phyloP scores from a whole-genome alignment of 2,113 vertebrate genomes.

The Barbus barbus region DNA sequence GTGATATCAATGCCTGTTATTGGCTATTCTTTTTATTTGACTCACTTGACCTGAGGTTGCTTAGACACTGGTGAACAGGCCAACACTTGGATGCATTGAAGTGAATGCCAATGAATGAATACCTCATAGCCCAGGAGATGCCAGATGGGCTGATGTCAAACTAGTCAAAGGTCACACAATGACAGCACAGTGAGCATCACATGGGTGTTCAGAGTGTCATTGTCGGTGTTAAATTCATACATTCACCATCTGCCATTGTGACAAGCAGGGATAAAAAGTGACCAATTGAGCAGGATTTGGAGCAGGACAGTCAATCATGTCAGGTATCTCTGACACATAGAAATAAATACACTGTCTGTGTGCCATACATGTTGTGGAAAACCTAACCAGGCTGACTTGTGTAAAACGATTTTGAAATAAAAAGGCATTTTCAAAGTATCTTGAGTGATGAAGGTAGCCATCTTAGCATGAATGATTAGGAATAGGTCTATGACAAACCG shows the following conservation, averaged over 20 bases:
- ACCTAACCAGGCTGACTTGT: neutral
- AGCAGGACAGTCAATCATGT: constrained; percentile 1
- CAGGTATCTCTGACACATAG: neutral
- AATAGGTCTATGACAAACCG: neutral
- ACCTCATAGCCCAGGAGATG: constrained; percentile 21
- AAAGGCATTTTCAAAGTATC: too few species aligned
- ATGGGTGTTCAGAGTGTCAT: constrained; percentile 37
- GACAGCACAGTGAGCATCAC: constrained; percentile 46
- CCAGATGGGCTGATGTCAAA: constrained; percentile 57
- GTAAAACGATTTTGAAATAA: neutral
- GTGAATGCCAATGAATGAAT: constrained; percentile 35
- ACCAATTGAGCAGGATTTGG: constrained; percentile 28
- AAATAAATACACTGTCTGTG: neutral
- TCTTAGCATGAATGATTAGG: neutral
- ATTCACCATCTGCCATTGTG: constrained; percentile 39
- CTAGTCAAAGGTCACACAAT: constrained; percentile 54
- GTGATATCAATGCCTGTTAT: neutral
- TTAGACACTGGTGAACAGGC: neutral
- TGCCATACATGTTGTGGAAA: neutral
- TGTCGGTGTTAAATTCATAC: constrained; percentile 34
- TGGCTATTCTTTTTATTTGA: constrained; percentile 10
- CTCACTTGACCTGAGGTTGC: neutral
- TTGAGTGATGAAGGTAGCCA: neutral
- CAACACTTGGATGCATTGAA: constrained; percentile 9
- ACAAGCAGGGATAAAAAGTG: constrained; percentile 12